A percentile compares a stretch with the other conserved stretches of the same genome.
Evolutionary conservation across 2,113 vertebrate genomes (phyloP).

Genomic region (Campylorhamphus procurvoides): DNA sequence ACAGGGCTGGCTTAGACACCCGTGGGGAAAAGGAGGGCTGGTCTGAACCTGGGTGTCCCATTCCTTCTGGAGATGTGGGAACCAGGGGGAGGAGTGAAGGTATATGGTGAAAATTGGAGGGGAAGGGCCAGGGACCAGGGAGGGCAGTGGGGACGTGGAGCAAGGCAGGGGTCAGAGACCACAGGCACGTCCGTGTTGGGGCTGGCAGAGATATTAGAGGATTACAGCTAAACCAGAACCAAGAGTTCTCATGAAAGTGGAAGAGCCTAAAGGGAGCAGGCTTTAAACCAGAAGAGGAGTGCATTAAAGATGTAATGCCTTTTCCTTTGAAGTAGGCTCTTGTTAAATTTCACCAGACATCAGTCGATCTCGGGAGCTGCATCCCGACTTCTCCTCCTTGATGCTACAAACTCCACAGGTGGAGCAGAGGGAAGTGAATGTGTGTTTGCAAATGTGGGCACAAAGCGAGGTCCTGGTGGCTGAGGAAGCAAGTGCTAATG

Average conservation of each 20-base stretch:
- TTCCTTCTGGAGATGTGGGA: background rate
- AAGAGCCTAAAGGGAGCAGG: background rate
- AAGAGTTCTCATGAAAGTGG: background rate
- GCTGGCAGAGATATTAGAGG: background rate
- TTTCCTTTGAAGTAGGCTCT: constrained; percentile 26
- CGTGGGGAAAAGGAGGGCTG: background rate
- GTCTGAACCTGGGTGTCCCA: background rate
- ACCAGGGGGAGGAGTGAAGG: background rate
- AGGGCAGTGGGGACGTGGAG: background rate
- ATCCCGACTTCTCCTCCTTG: background rate
- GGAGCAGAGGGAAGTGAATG: background rate
- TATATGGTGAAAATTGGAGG: background rate
- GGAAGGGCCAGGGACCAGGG: background rate
- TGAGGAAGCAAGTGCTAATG: background rate
- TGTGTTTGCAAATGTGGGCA: background rate
- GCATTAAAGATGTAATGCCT: constrained; percentile 17
- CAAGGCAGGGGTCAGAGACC: background rate
- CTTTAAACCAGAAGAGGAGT: background rate
- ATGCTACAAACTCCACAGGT: background rate
- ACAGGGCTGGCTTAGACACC: background rate
- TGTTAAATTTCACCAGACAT: background rate
- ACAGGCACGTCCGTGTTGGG: accelerated
- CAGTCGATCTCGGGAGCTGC: background rate
- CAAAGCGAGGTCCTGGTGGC: background rate
- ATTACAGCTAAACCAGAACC: background rate